A percentile compares a stretch with the other conserved stretches of the same genome.
These are phyloP conservation scores for Dendroctonus valens DNA, from an alignment of 1,140 invertebrate genomes.

Conservation along the genomic window DNA sequence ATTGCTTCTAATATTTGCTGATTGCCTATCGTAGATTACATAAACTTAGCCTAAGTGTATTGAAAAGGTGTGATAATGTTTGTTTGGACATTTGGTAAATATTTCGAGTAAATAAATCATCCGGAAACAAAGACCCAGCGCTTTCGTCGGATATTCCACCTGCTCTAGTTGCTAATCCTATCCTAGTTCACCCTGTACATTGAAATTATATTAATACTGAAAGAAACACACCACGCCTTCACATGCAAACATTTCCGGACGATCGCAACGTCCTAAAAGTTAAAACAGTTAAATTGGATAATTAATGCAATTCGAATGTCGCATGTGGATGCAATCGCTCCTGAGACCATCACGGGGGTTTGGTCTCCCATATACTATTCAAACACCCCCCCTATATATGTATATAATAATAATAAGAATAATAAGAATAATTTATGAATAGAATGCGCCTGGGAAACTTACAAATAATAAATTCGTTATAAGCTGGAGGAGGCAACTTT, in stretches of 20 bases:
- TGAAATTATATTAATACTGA: constrained; percentile 5
- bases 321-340: neutral
- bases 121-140: too few species aligned
- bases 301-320: neutral
- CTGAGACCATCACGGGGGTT: neutral
- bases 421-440: neutral
- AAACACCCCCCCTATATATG: neutral
- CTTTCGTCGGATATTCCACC: too few species aligned
- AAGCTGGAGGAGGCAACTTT: too few species aligned
- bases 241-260: neutral
- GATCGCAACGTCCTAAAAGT: neutral
- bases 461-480: too few species aligned
- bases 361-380: neutral
- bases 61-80: constrained; percentile 4
- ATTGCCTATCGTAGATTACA: neutral
- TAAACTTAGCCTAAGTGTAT: constrained; percentile 1
- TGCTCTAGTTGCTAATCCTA: too few species aligned
- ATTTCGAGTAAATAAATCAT: too few species aligned
- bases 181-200: constrained; percentile 1
- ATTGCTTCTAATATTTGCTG: constrained; percentile 3
- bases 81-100: constrained; percentile 2
- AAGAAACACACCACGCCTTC: neutral
- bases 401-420: neutral
- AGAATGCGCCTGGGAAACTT: neutral
- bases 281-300: neutral